Percentiles rank a stretch among this genome's conserved stretches.
Evolutionary conservation across 37 sponge, comb jelly and placozoan genomes (phyloP).

Genomic region (Chondrosia reniformis): DNA sequence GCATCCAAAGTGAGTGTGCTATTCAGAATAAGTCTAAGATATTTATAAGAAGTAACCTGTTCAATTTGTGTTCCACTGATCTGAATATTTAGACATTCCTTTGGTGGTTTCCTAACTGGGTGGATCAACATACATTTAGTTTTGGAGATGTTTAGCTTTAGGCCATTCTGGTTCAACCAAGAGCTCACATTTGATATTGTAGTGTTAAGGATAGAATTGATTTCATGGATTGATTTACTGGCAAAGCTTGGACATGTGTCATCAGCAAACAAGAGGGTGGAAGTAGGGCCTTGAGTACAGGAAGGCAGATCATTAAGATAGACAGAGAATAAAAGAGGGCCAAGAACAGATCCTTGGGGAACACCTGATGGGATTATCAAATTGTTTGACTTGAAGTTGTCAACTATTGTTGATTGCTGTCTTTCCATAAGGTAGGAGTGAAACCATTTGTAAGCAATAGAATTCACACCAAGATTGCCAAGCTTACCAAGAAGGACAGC

Average conservation of each 20-base stretch:
- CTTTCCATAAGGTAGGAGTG: neutral
- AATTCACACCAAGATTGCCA: neutral
- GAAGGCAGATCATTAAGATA: constrained; percentile 4
- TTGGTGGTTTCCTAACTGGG: neutral
- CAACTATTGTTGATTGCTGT: neutral
- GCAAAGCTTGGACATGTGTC: neutral
- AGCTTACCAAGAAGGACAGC: neutral
- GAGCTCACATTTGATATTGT: neutral
- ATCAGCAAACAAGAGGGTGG: neutral
- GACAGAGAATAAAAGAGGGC: neutral
- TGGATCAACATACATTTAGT: constrained; percentile 1
- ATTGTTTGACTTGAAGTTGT: neutral
- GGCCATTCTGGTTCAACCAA: neutral
- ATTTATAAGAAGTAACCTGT: neutral
- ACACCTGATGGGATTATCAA: neutral
- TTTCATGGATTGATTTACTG: neutral
- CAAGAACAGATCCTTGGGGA: neutral
- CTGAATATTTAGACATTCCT: neutral
- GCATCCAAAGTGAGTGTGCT: neutral
- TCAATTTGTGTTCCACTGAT: neutral
- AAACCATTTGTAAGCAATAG: neutral
- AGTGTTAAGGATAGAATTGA: neutral
- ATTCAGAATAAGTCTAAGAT: neutral
- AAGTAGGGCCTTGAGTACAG: too few species aligned
- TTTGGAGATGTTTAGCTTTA: neutral